phyloP scores from a whole-genome alignment of 1,140 invertebrate species.

The Zaprionus vittiger region DNA sequence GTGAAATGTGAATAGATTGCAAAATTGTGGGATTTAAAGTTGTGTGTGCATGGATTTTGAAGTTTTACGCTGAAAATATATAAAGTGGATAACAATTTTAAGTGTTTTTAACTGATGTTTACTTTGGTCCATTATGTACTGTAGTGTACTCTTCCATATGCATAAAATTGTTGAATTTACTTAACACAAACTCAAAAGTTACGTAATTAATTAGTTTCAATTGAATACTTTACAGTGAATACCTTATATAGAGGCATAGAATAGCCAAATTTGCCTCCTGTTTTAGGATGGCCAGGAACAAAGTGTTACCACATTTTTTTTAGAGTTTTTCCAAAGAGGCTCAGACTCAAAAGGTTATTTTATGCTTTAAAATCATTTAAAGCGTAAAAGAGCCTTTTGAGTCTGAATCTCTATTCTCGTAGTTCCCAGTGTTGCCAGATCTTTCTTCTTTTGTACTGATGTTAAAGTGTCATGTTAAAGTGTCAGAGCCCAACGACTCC shows the following conservation, averaged over 20 bases:
- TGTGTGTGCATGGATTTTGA: not conserved
- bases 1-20: not conserved
- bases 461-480: not conserved
- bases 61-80: not conserved
- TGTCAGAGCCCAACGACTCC: not conserved
- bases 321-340: not conserved
- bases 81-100: not conserved
- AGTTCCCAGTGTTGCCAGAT: not conserved
- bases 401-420: too few relatives aligned
- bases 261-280: too few relatives aligned
- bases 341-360: not conserved
- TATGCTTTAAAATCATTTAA: not conserved
- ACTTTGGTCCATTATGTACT: too few relatives aligned
- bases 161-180: not conserved
- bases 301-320: not conserved
- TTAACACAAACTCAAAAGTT: not conserved
- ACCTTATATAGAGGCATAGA: too few relatives aligned
- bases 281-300: too few relatives aligned
- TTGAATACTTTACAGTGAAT: too few relatives aligned
- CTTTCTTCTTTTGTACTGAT: not conserved
- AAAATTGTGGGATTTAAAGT: not conserved
- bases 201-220: not conserved
- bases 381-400: too few relatives aligned
- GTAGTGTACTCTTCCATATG: too few relatives aligned
- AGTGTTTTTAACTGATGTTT: not conserved